phyloP scores from a whole-genome alignment of 2,888 invertebrate genomes.

The Acrocyrtus sp. region DNA sequence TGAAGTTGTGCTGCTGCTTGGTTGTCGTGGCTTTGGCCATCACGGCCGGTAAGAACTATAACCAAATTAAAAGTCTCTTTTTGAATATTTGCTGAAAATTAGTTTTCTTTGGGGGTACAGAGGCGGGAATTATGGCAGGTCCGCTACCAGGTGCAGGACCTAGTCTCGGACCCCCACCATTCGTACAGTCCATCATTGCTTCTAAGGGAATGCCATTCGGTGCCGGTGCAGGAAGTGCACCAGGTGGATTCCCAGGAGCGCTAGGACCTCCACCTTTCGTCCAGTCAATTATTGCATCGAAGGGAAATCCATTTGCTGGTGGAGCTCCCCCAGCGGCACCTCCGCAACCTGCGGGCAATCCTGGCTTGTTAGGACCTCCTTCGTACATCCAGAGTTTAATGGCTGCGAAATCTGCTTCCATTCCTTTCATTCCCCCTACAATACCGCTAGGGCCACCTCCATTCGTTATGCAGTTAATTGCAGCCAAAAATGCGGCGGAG shows the following conservation, averaged over 20 bases:
- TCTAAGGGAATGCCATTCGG: not conserved
- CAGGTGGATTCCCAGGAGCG: too few relatives aligned
- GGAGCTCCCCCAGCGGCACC: too few relatives aligned
- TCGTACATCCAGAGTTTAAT: constrained; percentile 35
- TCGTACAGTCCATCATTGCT: constrained; percentile 9
- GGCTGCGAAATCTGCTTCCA: constrained; percentile 33
- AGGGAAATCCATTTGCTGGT: constrained; percentile 17
- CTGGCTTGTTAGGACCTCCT: constrained; percentile 29
- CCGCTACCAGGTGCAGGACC: constrained; percentile 17
- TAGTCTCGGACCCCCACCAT: constrained; percentile 39
- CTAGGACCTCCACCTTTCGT: constrained; percentile 20
- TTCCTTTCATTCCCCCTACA: constrained; percentile 32
- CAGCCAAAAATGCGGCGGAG: constrained; percentile 48
- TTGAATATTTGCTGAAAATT: too few relatives aligned
- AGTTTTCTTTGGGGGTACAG: too few relatives aligned
- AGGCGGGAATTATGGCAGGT: constrained; percentile 17
- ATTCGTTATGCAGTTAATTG: constrained; percentile 42
- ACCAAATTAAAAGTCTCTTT: too few relatives aligned
- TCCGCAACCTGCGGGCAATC: not conserved
- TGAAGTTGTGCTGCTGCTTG: constrained; percentile 11
- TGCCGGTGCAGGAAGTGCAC: constrained; percentile 14
- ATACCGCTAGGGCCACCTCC: constrained; percentile 44
- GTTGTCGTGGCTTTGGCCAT: constrained; percentile 33
- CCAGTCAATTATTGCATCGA: constrained; percentile 23
- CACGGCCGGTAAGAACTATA: constrained; percentile 29